Base-by-base conservation (phyloP, 2,888 invertebrate species). In the Labia minor region DNA sequence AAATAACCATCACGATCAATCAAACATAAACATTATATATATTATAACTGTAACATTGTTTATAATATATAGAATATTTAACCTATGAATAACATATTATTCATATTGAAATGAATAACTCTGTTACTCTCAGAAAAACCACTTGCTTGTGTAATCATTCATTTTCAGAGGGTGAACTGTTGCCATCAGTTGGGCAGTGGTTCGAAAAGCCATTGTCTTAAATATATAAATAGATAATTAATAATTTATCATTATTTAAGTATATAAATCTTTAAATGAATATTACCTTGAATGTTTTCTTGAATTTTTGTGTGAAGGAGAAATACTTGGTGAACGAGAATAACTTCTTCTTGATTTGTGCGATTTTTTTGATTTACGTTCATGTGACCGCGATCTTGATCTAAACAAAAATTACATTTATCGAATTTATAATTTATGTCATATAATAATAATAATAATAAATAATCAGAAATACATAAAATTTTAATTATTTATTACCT, bases 371-470 rank as follows among this genome's bases (percentile, higher is more conserved):
- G 68, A 65, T 66, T 71, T 71, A 21, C 72, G 70, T 18, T 73
- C 72, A 19, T 65, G 67, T 2, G 74, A 73, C 62, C 74, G 69
- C 61, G 75, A 75, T 64, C 75, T 71, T 3, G 74, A 74, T 49
- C 74, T 62, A 63, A 62, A 21, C 18, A 62, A 26, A 67, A 10
- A 14, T n/a, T 49, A 10, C 3, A 8, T 49, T 49, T 14, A 20
- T 20, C 33, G 16, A 49, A 49, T 49, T n/a, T 10, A n/a, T 26
- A 26, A 26, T 26, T 26, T 26, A n/a, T 26, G 8, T 26, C 3
- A 26, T 26, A 8, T 8, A 26, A 26, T 26, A 26, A 26, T 26
- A 26, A 26, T 6, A 26, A 26, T 6, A 26, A 26, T 6, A 63
- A 20, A 63, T 20, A 63, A 26, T 26, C 26, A 49, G 14, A 49